Evolutionary conservation across 2,888 invertebrate species (phyloP).

Genomic region (Caenorhabditis sp.): DNA sequence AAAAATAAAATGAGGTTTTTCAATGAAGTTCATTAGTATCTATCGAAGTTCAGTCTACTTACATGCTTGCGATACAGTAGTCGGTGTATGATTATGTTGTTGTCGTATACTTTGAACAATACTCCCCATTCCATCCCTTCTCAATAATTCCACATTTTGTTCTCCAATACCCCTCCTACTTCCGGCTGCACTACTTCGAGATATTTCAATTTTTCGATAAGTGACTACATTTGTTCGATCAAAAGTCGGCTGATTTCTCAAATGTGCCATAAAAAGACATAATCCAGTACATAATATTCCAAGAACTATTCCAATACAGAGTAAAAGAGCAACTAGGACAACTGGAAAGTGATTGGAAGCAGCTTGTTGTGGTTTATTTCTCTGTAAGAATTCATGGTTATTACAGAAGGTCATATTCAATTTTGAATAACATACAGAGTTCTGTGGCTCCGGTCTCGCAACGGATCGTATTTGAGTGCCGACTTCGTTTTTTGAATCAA

Average conservation of each 20-base stretch:
- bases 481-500: background rate
- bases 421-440: background rate
- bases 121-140: background rate
- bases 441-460: no score
- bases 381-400: constrained; percentile 9
- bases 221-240: constrained; percentile 16
- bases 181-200: background rate
- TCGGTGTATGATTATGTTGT: background rate
- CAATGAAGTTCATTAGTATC: no score
- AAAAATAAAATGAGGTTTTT: no score
- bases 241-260: constrained; percentile 29
- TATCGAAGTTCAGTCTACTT: background rate
- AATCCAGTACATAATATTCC: constrained; percentile 27
- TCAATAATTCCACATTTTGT: background rate
- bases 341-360: constrained; percentile 19
- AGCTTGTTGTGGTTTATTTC: background rate
- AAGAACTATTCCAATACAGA: constrained; percentile 34
- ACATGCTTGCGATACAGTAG: background rate
- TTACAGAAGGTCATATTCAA: no score
- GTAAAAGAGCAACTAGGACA: constrained; percentile 23
- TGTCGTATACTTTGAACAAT: background rate
- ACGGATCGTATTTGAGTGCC: background rate
- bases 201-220: constrained; percentile 19
- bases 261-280: constrained; percentile 16
- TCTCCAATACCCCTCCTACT: constrained; percentile 9